Base-by-base conservation (phyloP, 2,797 vertebrate genomes). In the Chaetodon trifasciatus region DNA sequence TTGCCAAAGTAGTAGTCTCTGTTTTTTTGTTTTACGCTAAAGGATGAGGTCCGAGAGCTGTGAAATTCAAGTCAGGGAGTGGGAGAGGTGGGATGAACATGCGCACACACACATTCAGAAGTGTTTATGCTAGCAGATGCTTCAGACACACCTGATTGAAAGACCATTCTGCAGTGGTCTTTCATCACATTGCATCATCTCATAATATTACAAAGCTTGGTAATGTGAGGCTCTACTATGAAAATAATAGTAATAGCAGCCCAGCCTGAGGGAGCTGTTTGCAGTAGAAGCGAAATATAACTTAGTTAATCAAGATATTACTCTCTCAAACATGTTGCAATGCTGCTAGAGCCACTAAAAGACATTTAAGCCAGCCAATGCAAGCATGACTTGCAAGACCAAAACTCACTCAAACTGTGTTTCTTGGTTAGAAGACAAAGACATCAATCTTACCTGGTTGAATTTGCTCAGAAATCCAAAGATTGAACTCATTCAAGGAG, bases 101-200 rank as follows among this genome's bases (percentile, higher is more conserved):
- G 52, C 76, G 56, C 75, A 67, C 47, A 28, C 58, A 74, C 21
- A 61, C 83, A 83, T 47, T 32, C 55, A 66, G 35, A 73, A 60
- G 70, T 84, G 82, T 88, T 79, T 82, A 70, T 73, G 78, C 53
- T 37, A 57, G 79, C 85, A 84, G 82, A 85, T 75, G 80, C 80
- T 89, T 53, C 81, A 88, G 84, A 77, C 81, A 66, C 72, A 90
- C 71, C 86, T 92, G 91, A 94, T 92, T 17, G 86, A 90, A 91
- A 93, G 83, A 88, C 83, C 91, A 93, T 85, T 50, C 78, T 4
- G n/a, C 71, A 28, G 47, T 37, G 47, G 53, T 81, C 88, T 92
- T 92, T 92, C 91, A 91, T 91, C 88, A 89, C 69, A 53, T 94
- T 93, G 88, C 92, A 91, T 93, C 91, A 93, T 92, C 79, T 84